A percentile compares a stretch with the other conserved stretches of the same genome.
Conservation (phyloP, 2,113 vertebrate genomes). For the Myrmecophaga tridactyla region DNA sequence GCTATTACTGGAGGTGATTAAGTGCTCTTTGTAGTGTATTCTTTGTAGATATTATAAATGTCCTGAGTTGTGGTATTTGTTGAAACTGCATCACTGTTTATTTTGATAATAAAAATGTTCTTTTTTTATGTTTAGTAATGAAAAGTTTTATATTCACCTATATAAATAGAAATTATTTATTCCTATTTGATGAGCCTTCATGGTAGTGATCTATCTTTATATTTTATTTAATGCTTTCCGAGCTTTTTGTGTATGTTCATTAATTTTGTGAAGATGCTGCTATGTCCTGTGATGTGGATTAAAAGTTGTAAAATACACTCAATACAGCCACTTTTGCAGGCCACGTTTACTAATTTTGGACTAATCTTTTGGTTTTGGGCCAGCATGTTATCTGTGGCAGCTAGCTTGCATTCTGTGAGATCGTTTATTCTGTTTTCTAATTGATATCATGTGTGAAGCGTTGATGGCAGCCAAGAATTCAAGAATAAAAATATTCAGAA, state of each 20-base stretch:
- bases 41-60: not conserved
- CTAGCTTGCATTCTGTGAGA: slow-evolving; percentile 42
- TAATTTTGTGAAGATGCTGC: slow-evolving; percentile 32
- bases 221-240: slow-evolving; percentile 30
- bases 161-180: not conserved
- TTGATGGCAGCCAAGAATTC: slow-evolving; percentile 34
- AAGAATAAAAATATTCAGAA: slow-evolving; percentile 63
- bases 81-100: slow-evolving; percentile 28
- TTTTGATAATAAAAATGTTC: slow-evolving; percentile 32
- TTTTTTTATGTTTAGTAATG: not conserved
- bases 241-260: not conserved
- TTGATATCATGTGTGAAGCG: slow-evolving; percentile 63
- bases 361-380: slow-evolving; percentile 2
- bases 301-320: slow-evolving; percentile 55
- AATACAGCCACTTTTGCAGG: not conserved
- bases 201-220: not conserved
- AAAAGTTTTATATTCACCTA: slow-evolving; percentile 49
- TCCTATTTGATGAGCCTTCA: not conserved
- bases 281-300: slow-evolving; percentile 3
- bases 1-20: not conserved
- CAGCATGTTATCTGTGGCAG: slow-evolving; percentile 37
- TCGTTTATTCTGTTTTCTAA: slow-evolving; percentile 57
- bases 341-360: slow-evolving; percentile 22
- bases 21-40: slow-evolving; percentile 15
- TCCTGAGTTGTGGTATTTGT: not conserved